These are phyloP conservation scores for Zaprionus bogoriensis DNA, from an alignment of 2,888 invertebrate genomes.

Conservation along the genomic window DNA sequence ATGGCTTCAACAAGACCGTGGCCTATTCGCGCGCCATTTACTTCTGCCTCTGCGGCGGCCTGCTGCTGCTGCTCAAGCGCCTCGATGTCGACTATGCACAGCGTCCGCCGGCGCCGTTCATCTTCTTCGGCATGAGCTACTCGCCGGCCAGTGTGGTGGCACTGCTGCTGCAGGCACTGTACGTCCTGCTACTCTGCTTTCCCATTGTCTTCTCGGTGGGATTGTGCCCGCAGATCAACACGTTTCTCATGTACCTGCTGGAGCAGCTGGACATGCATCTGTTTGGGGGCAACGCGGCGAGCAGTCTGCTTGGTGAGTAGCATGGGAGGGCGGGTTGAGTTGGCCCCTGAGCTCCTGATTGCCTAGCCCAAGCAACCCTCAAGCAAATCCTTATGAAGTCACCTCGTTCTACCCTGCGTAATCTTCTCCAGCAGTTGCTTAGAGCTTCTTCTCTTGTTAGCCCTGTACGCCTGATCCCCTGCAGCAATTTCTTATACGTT, in stretches of 20 bases:
- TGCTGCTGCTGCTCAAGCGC: conserved; percentile 83
- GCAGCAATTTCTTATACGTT: not conserved
- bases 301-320: conserved; percentile 89
- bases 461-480: not conserved
- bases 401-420: too few relatives aligned
- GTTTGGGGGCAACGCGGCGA: conserved; percentile 94
- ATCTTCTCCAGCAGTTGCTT: too few relatives aligned
- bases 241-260: conserved; percentile 96
- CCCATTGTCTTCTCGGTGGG: conserved; percentile 97
- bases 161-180: conserved; percentile 88
- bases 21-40: conserved; percentile 97
- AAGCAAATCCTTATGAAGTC: too few relatives aligned
- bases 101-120: conserved; percentile 42
- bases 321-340: too few relatives aligned
- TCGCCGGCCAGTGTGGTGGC: conserved; percentile 86
- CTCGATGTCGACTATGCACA: conserved; percentile 67
- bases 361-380: too few relatives aligned
- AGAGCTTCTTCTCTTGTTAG: too few relatives aligned
- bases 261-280: conserved; percentile 97
- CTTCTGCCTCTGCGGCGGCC: conserved; percentile 90
- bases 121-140: conserved; percentile 79
- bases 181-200: conserved; percentile 93
- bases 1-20: conserved; percentile 97
- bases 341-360: too few relatives aligned
- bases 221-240: conserved; percentile 97